Base-by-base conservation (phyloP, 2,888 invertebrate species). In the Nomada ferruginata region DNA sequence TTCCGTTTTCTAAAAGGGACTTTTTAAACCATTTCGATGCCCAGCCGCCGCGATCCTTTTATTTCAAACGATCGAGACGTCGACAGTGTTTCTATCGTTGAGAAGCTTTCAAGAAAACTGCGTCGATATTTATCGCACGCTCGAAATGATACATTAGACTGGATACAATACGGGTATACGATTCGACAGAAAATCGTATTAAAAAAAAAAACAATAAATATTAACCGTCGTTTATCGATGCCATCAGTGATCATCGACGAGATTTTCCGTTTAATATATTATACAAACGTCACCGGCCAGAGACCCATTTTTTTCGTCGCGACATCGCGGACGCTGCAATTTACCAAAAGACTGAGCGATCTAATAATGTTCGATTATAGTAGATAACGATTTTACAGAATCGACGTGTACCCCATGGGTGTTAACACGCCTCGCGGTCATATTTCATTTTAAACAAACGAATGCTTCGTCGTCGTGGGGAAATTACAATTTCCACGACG, bases 321-420 rank as follows among this genome's bases (percentile, higher is more conserved):
- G 61, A 78, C 73, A 82, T 87, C 83, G 89, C 87, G 83, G 79
- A 88, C 89, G 57, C 66, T 87, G 87, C 90, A 88, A 91, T 90
- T 91, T 85, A 88, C 83, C 85, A 86, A 91, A 93, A 93, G 92
- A 92, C 92, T 92, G 92, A 92, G 85, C 79, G 85, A 80, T 81
- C 79, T 87, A 81, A 89, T 87, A 87, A 70, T 88, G 84, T 86
- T 88, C 88, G 87, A 89, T 85, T 84, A 81, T 65, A 79, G 75
- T 87, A 86, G 63, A 73, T 89, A 87, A 84, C 73, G 68, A 77
- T 61, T 79, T 79, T 77, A 57, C 29, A 68, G 74, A 76, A 84
- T 70, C 61, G 57, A 74, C 36, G 50, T 57, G 59, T 50, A 42
- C n/a, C 36, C 36, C 7, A 36, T 36, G 36, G 0, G 36, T 36